Evolutionary conservation across 2,797 vertebrate genomes (phyloP).

Genomic region (Enteromius paludinosus): DNA sequence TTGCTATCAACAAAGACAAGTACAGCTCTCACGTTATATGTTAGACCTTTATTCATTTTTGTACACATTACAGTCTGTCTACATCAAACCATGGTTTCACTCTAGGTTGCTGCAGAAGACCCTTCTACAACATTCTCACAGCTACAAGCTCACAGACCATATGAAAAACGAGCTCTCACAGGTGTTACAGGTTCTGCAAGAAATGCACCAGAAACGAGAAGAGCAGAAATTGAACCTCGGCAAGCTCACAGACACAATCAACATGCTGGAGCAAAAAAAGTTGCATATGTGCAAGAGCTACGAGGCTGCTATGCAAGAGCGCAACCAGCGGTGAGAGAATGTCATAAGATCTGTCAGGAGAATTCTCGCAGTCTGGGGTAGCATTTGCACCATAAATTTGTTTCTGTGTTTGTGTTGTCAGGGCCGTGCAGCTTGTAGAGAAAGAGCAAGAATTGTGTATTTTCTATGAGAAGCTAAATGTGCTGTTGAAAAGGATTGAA

Average conservation of each 20-base stretch:
- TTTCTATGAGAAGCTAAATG: conserved; percentile 84
- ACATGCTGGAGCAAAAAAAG: conserved; percentile 76
- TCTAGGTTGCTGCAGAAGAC: conserved; percentile 84
- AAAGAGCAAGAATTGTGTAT: conserved; percentile 86
- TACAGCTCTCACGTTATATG: conserved; percentile 56
- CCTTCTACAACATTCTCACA: conserved; percentile 79
- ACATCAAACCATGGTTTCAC: conserved; percentile 32
- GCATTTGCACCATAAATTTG: neutral
- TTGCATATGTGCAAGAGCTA: conserved; percentile 78
- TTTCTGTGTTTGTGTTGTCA: conserved; percentile 62
- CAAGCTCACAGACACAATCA: conserved; percentile 75
- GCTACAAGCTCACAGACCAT: conserved; percentile 75
- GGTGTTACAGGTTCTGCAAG: conserved; percentile 69
- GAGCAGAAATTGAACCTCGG: conserved; percentile 75
- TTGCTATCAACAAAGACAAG: conserved; percentile 82
- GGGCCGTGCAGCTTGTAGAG: conserved; percentile 86
- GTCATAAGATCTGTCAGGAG: neutral
- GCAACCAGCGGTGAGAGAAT: conserved; percentile 81
- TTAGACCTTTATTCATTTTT: neutral
- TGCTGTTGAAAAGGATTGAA: conserved; percentile 79
- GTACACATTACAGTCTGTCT: neutral
- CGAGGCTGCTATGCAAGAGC: conserved; percentile 73
- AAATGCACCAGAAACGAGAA: conserved; percentile 80
- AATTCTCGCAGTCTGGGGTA: neutral
- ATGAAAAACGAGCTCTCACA: conserved; percentile 79